Conservation (phyloP, 2,113 vertebrate genomes). For the Cyprinodon tularosa region DNA sequence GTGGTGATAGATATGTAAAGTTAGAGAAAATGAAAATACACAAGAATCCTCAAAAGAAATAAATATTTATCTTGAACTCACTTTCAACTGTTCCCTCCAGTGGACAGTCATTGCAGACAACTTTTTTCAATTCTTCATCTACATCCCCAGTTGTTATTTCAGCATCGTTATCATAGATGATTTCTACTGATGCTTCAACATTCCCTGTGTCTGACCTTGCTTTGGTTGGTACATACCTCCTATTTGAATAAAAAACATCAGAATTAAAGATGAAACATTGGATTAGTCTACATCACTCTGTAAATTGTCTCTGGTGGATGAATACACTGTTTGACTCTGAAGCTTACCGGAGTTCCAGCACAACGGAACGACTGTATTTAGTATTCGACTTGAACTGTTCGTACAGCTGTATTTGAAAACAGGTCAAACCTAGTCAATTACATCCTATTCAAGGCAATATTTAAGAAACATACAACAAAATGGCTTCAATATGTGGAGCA, state of each 20-base stretch:
- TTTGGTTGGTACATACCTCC: fast-evolving
- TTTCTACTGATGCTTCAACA: slow-evolving; percentile 22
- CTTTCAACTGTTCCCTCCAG: not conserved
- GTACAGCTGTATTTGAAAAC: slow-evolving; percentile 17
- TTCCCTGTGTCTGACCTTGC: fast-evolving
- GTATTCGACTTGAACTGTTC: fast-evolving
- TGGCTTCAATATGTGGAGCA: not conserved
- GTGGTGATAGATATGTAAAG: not conserved
- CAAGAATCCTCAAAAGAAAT: not conserved
- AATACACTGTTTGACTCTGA: not conserved
- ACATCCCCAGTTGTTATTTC: fast-evolving
- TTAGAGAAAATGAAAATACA: not conserved
- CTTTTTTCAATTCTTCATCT: fast-evolving
- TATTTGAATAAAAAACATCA: slow-evolving; percentile 9
- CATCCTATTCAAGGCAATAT: not conserved
- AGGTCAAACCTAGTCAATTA: not conserved
- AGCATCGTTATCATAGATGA: not conserved
- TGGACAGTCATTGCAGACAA: not conserved
- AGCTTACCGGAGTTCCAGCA: slow-evolving; percentile 58
- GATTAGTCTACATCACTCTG: not conserved
- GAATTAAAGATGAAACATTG: not conserved
- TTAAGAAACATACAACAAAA: not conserved
- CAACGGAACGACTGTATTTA: not conserved
- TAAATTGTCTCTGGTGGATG: not conserved
- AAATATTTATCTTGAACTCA: not conserved